Conservation (phyloP, 2,888 invertebrate genomes). For the Sphinx pinastri region DNA sequence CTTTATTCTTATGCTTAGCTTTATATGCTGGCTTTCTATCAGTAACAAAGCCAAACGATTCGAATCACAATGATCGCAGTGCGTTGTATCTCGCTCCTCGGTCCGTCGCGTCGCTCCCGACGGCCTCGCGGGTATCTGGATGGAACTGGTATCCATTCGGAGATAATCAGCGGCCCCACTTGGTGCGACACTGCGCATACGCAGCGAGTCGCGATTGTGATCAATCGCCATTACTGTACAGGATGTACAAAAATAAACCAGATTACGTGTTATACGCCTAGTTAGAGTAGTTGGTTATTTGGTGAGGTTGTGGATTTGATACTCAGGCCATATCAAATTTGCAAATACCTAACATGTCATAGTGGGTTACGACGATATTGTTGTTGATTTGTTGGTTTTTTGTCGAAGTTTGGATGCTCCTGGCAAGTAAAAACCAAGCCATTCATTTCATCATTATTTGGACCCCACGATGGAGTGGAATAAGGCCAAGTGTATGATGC, state of each 20-base stretch:
- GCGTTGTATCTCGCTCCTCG: not conserved
- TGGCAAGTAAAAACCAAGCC: too few species aligned
- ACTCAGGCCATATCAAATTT: too few species aligned
- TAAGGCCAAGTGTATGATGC: too few species aligned
- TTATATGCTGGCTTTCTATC: not conserved
- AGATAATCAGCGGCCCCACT: slow-evolving; percentile 45
- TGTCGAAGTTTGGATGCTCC: too few species aligned
- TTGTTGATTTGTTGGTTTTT: too few species aligned
- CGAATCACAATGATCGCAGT: not conserved
- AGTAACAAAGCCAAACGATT: not conserved
- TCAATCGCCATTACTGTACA: not conserved
- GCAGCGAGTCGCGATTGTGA: not conserved
- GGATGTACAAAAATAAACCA: not conserved
- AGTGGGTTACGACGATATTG: too few species aligned
- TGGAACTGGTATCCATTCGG: slow-evolving; percentile 72
- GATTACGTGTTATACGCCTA: not conserved
- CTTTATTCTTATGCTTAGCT: too few species aligned
- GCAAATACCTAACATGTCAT: too few species aligned
- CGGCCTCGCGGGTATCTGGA: slow-evolving; percentile 65
- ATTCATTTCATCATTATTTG: too few species aligned
- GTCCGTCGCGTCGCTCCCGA: slow-evolving; percentile 22
- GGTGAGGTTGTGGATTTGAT: too few species aligned
- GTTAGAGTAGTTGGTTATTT: too few species aligned
- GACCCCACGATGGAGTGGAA: too few species aligned
- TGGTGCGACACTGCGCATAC: not conserved